Evolutionary conservation across 1,140 invertebrate genomes (phyloP), one percentile per base, ranked within the genome.

Genomic region (Phthorimaea operculella): DNA sequence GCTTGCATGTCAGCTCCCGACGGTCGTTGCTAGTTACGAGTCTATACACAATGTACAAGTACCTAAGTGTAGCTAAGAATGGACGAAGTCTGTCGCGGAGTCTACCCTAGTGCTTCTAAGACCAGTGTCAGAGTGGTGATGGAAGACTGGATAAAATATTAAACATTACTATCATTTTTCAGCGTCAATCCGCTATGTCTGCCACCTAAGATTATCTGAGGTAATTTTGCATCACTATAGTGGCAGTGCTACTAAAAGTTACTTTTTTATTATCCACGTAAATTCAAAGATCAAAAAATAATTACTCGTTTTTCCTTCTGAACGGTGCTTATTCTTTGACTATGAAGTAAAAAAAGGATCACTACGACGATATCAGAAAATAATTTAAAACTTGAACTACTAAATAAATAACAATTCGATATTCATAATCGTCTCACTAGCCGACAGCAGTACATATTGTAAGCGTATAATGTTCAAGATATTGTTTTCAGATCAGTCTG

Each of bases 21-120:
- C 36, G 36, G 10, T 39, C 36, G 36, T n/a, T 28, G 21, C 21
- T 28, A 28, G 21, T 42, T 17, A 55, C 60, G 49, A 33, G 15
- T 47, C 39, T 75, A 72, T 74, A 71, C 68, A 75, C 65, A 70
- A 73, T 75, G 62, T 75, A 79, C 73, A 74, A 68, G 58, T 68
- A 66, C 61, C 69, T 72, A 74, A 59, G 62, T 67, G 65, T 74
- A 70, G 70, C 73, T 72, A 67, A 60, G 59, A 61, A 70, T 79
- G 76, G 76, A 79, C 76, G 74, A 75, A 74, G 68, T 28, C 21
- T 28, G 21, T 70, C 66, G 64, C 63, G 55, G 21, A 60, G 56
- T 63, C 58, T 68, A 72, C 50, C 44, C 57, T 64, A 58, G 34
- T 21, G 47, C 33, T 54, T 51, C 17, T 49, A 16, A 44, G 52